These are phyloP conservation scores for Paguma larvata DNA, from an alignment of 2,797 vertebrate genomes.

Conservation along the genomic window DNA sequence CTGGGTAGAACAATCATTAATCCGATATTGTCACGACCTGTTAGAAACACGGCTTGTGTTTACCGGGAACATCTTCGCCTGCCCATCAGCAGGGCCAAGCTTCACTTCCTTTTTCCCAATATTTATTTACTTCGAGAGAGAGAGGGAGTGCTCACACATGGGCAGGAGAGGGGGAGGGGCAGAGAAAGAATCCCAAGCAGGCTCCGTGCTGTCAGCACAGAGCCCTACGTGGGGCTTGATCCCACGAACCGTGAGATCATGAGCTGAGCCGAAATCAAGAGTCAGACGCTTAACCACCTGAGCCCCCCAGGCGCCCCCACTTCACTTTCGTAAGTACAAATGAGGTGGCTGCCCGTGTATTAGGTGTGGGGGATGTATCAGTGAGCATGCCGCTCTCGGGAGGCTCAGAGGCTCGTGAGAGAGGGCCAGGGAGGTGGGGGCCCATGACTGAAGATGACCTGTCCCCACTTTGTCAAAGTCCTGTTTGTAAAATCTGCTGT, in stretches of 20 bases:
- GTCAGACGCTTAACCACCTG: too few species aligned
- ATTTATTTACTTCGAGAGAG: not conserved
- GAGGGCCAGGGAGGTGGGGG: not conserved
- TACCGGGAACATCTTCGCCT: not conserved
- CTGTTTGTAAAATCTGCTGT: not conserved
- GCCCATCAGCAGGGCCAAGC: not conserved
- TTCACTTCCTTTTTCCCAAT: not conserved
- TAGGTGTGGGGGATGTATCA: not conserved
- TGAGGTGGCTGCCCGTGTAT: not conserved
- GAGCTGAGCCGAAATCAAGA: too few species aligned
- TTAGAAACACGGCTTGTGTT: too few species aligned
- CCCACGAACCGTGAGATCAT: not conserved
- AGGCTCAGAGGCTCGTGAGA: not conserved
- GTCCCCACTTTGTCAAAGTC: not conserved
- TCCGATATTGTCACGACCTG: too few species aligned
- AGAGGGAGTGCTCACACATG: not conserved
- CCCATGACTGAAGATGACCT: too few species aligned
- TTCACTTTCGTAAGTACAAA: not conserved
- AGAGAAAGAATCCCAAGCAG: not conserved
- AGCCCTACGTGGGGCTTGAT: not conserved
- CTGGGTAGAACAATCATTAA: not conserved
- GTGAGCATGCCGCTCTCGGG: too few species aligned
- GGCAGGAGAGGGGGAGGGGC: not conserved
- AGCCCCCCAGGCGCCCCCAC: too few species aligned
- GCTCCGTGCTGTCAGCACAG: not conserved